These are phyloP conservation scores for Stratiomys singularior DNA, from an alignment of 2,888 invertebrate species.

Conservation along the genomic window DNA sequence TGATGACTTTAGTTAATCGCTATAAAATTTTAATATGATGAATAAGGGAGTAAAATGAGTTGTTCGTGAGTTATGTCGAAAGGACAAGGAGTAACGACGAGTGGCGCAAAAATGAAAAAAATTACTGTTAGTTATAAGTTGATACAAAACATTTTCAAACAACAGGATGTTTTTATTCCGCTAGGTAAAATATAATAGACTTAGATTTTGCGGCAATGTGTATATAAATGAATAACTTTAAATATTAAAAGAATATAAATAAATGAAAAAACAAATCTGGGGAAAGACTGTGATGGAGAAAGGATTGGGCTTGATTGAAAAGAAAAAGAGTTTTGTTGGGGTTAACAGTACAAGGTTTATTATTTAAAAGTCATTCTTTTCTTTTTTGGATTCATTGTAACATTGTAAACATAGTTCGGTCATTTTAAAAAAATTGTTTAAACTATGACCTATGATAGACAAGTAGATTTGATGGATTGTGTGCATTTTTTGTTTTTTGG, in stretches of 20 bases:
- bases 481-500: conserved; percentile 34
- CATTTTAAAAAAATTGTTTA: conserved; percentile 45
- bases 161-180: no score
- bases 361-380: conserved; percentile 26
- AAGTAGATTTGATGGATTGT: conserved; percentile 4
- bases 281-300: not conserved
- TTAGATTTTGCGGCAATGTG: no score
- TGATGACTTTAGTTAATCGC: no score
- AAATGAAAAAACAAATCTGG: not conserved
- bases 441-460: not conserved
- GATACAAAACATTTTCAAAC: no score
- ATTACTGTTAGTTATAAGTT: no score
- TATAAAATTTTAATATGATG: no score
- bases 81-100: no score
- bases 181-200: no score
- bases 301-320: not conserved
- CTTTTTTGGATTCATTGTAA: conserved; percentile 49
- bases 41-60: no score
- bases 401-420: conserved; percentile 53
- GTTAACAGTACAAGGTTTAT: conserved; percentile 43
- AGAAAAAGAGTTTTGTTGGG: conserved; percentile 24
- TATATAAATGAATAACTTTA: no score
- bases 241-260: not conserved
- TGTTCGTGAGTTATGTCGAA: no score
- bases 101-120: no score